Evolutionary conservation across 2,888 invertebrate genomes (phyloP), one percentile per base, ranked within the genome.

Genomic region (Tenthredo livida): DNA sequence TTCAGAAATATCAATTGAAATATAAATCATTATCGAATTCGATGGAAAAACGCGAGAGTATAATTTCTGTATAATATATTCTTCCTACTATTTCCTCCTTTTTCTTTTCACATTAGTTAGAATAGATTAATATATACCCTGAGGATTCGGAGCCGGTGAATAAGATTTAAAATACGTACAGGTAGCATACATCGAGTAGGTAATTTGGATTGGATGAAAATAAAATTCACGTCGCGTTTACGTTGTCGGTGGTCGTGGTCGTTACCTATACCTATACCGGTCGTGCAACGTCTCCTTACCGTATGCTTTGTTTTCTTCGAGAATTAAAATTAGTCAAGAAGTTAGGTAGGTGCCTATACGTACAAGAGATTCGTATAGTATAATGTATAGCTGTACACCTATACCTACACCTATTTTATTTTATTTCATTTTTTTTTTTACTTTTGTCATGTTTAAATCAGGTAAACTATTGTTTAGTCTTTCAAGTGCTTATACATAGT

Each of bases 231-330:
- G 47, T 25, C 75, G 47, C 75, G 47, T 75, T 40, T n/a, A 75
- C 75, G 75, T 75, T 75, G 75, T 47, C 75, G 21, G 75, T 75
- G 75, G 75, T 75, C 75, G 75, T 21, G 75, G 25, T 61, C 47
- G 47, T 4, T 12, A n/a, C n/a, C n/a, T n/a, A n/a, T n/a, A n/a
- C n/a, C n/a, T n/a, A 61, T 12, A 25, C 5, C 6, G 54, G 5
- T 12, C 12, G 61, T 61, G 12, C 12, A 25, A 61, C 0, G 25
- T 21, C 12, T 25, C 25, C 25, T 6, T 12, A 43, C 9, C 75
- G 47, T 21, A 15, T 21, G 12, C 37, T 40, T 37, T 37, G 33
- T 37, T 29, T 37, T n/a, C 33, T 70, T 70, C 5, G 37, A 37
- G 29, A 70, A 33, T 70, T 37, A 15, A 70, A 70, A 70, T 70